Base-by-base conservation (phyloP, 2,797 vertebrate species). In the Neosilurus hyrtlii region DNA sequence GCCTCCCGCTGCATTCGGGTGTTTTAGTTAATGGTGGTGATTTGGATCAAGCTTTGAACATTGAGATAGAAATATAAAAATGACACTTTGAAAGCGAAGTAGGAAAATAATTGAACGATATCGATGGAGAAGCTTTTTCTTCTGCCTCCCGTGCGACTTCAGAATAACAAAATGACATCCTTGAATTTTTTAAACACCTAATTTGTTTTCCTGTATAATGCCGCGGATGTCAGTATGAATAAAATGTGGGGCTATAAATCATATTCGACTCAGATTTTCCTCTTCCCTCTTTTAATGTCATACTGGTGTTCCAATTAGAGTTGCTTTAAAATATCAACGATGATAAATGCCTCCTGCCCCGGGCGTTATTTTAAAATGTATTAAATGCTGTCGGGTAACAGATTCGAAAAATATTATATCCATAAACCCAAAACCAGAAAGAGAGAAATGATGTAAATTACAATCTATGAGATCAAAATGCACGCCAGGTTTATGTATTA, bases 21-120 rank as follows among this genome's bases (percentile, higher is more conserved):
- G 72, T 24, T 61, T 67, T 18, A 49, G 83, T 68, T 83, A 81
- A 83, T 74, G 74, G 82, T 59, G 43, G 51, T 62, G 81, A 83
- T 86, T 79, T 72, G 62, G 43, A 66, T 84, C 79, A 65, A 76
- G 81, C 75, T 83, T 82, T 76, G 54, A 54, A 82, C 72, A 75
- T 84, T 81, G 49, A 87, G 74, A 35, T 22, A 22, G 54, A 57
- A 57, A 56, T 56, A 77, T 18, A 67, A 15, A 52, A 77, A 77
- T 51, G 8, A 30, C 59, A 71, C 75, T 81, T 52, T 18, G 56
- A 24, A 1, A 49, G n/a, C 20, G 10, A 71, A 70, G 12, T 80
- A 2, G 37, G 52, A 49, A 24, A n/a, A 70, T n/a, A 7, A 43
- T 51, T 51, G 2, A 12, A 5, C 11, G 15, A 35, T 66, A 10